Conservation (phyloP, 2,888 invertebrate genomes). For the Penaeus monodon region DNA sequence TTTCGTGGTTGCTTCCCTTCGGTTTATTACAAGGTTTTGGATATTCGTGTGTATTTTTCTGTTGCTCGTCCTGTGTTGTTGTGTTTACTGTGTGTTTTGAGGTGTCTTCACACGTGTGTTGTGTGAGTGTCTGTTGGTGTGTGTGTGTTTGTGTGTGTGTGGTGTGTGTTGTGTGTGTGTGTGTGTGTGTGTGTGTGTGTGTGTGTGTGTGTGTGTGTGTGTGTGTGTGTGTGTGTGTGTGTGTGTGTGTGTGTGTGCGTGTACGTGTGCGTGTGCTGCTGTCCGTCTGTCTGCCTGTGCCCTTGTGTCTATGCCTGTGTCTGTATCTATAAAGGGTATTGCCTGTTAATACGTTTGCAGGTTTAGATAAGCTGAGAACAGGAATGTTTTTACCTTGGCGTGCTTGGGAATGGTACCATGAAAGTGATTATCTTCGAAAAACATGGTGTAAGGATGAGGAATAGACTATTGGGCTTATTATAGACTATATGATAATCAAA, state of each 20-base stretch:
- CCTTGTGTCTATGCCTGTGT: neutral
- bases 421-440: no score
- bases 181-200: neutral
- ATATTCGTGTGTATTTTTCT: no score
- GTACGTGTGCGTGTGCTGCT: neutral
- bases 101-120: neutral
- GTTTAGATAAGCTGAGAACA: no score
- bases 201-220: neutral
- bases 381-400: no score
- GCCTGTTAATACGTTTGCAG: no score
- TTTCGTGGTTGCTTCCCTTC: no score
- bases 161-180: neutral
- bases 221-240: neutral
- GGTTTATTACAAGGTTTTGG: no score
- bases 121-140: neutral
- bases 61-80: constrained; percentile 21
- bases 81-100: constrained; percentile 22
- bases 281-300: no score
- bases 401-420: no score
- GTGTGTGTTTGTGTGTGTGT: neutral
- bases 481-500: no score
- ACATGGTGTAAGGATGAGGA: no score
- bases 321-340: neutral
- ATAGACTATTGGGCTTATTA: no score
- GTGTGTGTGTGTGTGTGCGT: neutral